Percentiles rank a stretch among this genome's conserved stretches.
Conservation (phyloP, 1,140 invertebrate species). For the Orius laevigatus region DNA sequence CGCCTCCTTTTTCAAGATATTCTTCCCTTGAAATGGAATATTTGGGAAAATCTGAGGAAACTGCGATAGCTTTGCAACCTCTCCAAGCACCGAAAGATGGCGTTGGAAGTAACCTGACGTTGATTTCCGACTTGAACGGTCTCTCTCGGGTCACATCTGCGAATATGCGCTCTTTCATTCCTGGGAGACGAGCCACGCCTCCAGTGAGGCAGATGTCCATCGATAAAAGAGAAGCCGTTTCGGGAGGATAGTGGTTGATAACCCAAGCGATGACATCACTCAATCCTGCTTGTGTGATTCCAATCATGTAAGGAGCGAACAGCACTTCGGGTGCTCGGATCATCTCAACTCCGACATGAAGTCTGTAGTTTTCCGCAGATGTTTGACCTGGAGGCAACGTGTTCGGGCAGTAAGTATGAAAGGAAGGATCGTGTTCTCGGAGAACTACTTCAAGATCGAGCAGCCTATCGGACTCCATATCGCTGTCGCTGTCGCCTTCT, state of each 20-base stretch:
- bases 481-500: constrained; percentile 74
- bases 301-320: constrained; percentile 77
- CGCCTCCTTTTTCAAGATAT: constrained; percentile 70
- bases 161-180: constrained; percentile 55
- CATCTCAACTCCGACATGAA: constrained; percentile 72
- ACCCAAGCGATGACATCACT: constrained; percentile 77
- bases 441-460: constrained; percentile 73
- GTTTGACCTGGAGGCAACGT: constrained; percentile 20
- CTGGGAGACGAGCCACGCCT: constrained; percentile 36
- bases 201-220: constrained; percentile 67
- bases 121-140: constrained; percentile 61
- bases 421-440: constrained; percentile 67
- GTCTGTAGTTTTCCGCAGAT: constrained; percentile 17
- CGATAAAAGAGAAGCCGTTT: constrained; percentile 44
- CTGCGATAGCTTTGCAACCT: constrained; percentile 58
- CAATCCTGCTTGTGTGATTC: constrained; percentile 65
- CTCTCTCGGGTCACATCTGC: constrained; percentile 54
- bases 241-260: constrained; percentile 53
- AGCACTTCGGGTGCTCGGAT: constrained; percentile 70
- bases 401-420: constrained; percentile 31
- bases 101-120: constrained; percentile 50
- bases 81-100: constrained; percentile 64
- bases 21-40: constrained; percentile 47
- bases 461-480: constrained; percentile 76
- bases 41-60: constrained; percentile 39